Conservation (phyloP, 2,888 invertebrate species). For the Temnothorax rugatulus region DNA sequence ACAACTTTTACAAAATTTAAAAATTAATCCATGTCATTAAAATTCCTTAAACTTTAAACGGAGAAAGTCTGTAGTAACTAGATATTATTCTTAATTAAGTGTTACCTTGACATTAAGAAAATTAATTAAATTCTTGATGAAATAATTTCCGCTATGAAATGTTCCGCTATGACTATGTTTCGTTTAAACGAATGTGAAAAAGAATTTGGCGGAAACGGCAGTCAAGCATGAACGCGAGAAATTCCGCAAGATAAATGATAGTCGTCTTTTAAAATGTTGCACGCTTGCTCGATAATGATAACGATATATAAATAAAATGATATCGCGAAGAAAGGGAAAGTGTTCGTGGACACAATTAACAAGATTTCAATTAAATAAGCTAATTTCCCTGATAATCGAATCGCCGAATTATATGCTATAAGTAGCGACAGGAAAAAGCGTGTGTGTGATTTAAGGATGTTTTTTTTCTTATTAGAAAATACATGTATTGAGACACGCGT, state of each 20-base stretch:
- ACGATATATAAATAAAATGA: conserved; percentile 29
- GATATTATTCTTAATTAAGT: conserved; percentile 7
- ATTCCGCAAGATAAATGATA: conserved; percentile 32
- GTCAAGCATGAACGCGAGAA: conserved; percentile 48
- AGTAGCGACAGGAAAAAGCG: conserved; percentile 3
- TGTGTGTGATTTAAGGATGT: background rate
- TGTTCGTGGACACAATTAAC: conserved; percentile 61
- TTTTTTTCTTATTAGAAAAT: background rate
- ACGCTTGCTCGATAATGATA: conserved; percentile 63
- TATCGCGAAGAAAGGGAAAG: conserved; percentile 2
- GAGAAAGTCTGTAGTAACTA: background rate
- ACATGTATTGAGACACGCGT: no score
- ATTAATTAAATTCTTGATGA: conserved; percentile 12
- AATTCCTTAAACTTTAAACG: background rate
- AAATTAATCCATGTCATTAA: background rate
- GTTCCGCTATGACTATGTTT: background rate
- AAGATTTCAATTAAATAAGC: conserved; percentile 54
- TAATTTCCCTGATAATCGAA: conserved; percentile 61
- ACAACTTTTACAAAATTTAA: background rate
- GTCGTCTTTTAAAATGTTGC: conserved; percentile 48
- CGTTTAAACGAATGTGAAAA: conserved; percentile 6
- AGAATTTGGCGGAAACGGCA: conserved; percentile 13
- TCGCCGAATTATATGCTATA: background rate
- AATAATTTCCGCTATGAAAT: conserved; percentile 16
- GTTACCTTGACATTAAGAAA: conserved; percentile 15